These are phyloP conservation scores for Microcebus tavaratra DNA, from an alignment of 2,113 vertebrate species.

Conservation along the genomic window DNA sequence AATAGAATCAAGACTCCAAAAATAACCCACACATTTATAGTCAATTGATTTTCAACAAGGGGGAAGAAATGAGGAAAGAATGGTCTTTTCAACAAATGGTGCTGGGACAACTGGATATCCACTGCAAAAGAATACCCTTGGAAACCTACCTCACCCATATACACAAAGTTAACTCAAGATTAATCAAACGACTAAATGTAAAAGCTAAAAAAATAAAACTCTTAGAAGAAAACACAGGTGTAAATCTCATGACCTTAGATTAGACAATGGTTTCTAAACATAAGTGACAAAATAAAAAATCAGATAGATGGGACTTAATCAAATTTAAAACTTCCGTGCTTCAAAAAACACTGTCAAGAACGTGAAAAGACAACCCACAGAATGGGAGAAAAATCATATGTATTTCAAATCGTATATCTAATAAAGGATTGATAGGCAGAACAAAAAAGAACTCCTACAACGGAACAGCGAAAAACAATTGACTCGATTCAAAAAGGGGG, in stretches of 20 bases:
- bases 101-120: not conserved
- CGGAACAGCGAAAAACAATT: not conserved
- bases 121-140: not conserved
- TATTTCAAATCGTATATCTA: not conserved
- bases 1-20: not conserved
- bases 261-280: not conserved
- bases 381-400: not conserved
- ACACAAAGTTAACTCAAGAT: slow-evolving; percentile 11
- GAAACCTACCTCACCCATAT: not conserved
- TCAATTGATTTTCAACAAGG: not conserved
- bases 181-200: not conserved
- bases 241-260: not conserved
- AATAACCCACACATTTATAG: not conserved
- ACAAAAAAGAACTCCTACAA: not conserved
- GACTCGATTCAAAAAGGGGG: not conserved
- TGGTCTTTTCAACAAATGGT: not conserved
- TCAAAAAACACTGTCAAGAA: slow-evolving; percentile 13
- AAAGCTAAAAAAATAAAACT: not conserved
- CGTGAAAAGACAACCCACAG: not conserved
- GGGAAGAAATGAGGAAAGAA: not conserved
- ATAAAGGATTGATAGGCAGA: not conserved
- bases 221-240: not conserved
- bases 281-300: not conserved
- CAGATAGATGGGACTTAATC: not conserved
- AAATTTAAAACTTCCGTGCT: not conserved